Base-by-base conservation (phyloP, 1,140 invertebrate species). In the Aphidius gifuensis region DNA sequence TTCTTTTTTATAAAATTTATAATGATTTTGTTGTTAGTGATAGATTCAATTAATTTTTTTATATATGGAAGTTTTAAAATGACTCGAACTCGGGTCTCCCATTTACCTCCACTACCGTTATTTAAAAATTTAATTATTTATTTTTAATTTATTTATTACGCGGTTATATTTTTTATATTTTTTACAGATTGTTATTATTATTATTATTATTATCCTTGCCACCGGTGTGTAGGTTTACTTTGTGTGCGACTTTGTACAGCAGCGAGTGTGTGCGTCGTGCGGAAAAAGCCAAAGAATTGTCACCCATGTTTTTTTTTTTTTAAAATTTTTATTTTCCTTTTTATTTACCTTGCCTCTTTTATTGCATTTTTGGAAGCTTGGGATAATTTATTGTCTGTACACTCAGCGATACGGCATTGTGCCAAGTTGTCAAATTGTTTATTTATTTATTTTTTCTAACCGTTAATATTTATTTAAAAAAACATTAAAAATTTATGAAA, bases 11-110 rank as follows among this genome's bases (percentile, higher is more conserved):
- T 43, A 42, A 42, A 45, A 42, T 59, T 42, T 42, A 16, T 38
- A 16, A 16, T 6, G n/a, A 23, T 5, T 8, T 42, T 42, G 50
- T 54, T 60, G 23, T 53, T 21, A 43, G n/a, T 38, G 16, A 40
- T 23, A 23, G 23, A 23, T 23, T n/a, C n/a, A n/a, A 23, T 16
- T 6, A 42, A 50, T 42, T 32, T 42, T 60, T 42, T 38, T 23
- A 23, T 23, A 23, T 23, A 23, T 23, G 23, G 1, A 23, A 23
- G 3, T 23, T 23, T 23, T 23, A 42, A 16, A 46, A 21, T 43
- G 40, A n/a, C 53, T 56, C 49, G 49, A 40, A 39, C 53, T 56
- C 60, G 60, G 60, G 60, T 62, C 60, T 62, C 60, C 60, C 60
- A 49, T 23, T 2, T 23, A 44, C 6, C 40, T 61, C 44, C 50